Evolutionary conservation across 2,113 vertebrate genomes (phyloP), one percentile per base, ranked within the genome.

Genomic region (Callorhinus ursinus): DNA sequence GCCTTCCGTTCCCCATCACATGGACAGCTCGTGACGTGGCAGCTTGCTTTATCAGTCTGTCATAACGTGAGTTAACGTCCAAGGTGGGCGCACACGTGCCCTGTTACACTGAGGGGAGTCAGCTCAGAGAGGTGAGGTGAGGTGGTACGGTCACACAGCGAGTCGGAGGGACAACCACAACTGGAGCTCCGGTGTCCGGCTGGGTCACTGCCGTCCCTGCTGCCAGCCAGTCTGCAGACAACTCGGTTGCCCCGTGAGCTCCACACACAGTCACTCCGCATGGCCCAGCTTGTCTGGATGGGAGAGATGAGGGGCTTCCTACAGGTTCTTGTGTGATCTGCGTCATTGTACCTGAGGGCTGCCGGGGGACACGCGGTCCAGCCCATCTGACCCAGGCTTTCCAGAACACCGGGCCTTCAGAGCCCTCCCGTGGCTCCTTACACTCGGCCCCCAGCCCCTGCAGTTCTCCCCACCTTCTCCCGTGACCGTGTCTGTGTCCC

Each of bases 11-110:
- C 69, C n/a, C 15, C 4, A 24, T 28, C n/a, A 31, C 1, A 0
- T 24, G 28, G 36, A 24, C 11, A n/a, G 12, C 1, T 28, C 33
- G 42, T 0, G 1, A 10, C 10, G 4, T 0, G 2, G 36, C 49
- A 1, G 22, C 53, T 1, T 6, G 31, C 42, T 26, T 15, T 15
- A 0, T n/a, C 33, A 12, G 15, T 16, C 15, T 49, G 26, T 16
- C 7, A 0, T 4, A 16, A 49, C 2, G 4, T 28, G 42, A 49
- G 42, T 49, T 18, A 49, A 28, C 26, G 14, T 31, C 31, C 10
- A 1, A 21, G 28, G 13, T 55, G 61, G 83, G 26, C 9, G 36
- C 42, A 1, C 2, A 19, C 3, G 10, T 69, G n/a, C 12, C 67
- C 79, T 7, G 14, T 59, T 15, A 18, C 4, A 6, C 4, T 19